Evolutionary conservation across 2,113 vertebrate genomes (phyloP).

Genomic region (Leuciscus idus): DNA sequence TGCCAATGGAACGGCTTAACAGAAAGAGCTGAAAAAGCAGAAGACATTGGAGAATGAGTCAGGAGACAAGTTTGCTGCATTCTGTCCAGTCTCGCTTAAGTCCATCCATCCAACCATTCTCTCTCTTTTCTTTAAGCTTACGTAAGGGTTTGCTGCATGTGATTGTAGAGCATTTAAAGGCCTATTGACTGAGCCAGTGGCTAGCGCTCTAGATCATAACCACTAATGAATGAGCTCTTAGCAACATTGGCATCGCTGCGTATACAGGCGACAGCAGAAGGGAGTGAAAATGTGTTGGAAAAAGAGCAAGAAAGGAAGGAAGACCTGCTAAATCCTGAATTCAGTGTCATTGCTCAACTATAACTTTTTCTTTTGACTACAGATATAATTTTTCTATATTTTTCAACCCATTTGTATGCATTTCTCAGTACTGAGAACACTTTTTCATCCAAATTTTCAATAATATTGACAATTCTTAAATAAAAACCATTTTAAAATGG

Average conservation of each 20-base stretch:
- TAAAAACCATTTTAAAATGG: no score
- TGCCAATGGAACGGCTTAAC: conserved; percentile 23
- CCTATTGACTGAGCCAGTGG: conserved; percentile 69
- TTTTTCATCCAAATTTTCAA: no score
- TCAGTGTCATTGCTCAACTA: background rate
- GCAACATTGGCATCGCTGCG: conserved; percentile 71
- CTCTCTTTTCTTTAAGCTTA: conserved; percentile 58
- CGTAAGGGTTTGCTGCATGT: conserved; percentile 54
- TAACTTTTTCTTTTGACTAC: background rate
- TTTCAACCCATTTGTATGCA: no score
- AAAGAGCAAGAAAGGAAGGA: background rate
- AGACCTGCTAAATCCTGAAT: background rate
- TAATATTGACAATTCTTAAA: no score
- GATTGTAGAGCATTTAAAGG: conserved; percentile 66
- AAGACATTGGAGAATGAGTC: conserved; percentile 28
- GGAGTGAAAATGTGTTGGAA: background rate
- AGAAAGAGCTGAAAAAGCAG: conserved; percentile 15
- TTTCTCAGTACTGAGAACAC: no score
- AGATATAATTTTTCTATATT: background rate
- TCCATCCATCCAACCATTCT: background rate
- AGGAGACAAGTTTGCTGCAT: conserved; percentile 18
- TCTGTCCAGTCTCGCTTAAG: background rate
- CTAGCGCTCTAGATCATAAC: conserved; percentile 58
- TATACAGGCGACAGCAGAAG: background rate
- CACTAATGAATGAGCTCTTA: conserved; percentile 76